These are phyloP conservation scores for Saturnia pavonia DNA, from an alignment of 2,888 invertebrate genomes.

Conservation along the genomic window DNA sequence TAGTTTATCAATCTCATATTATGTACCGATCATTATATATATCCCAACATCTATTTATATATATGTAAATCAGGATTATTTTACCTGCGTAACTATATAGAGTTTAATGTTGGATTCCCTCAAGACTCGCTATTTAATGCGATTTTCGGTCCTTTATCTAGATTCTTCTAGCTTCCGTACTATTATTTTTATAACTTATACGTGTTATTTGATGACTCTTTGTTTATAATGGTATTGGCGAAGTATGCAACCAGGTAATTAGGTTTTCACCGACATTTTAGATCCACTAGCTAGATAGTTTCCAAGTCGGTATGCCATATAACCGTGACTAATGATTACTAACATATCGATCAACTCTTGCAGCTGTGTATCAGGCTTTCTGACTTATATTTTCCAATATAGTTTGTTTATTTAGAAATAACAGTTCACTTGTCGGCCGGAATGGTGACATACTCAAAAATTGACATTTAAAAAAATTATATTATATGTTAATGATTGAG, in stretches of 20 bases:
- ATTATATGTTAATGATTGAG: too few relatives aligned
- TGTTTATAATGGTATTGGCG: slow-evolving; percentile 16
- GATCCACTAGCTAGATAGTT: slow-evolving; percentile 53
- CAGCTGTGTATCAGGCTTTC: not conserved
- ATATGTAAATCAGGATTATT: too few relatives aligned
- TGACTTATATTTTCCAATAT: not conserved
- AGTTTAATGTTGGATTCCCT: too few relatives aligned
- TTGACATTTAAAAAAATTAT: too few relatives aligned
- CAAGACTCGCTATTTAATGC: too few relatives aligned
- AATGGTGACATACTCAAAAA: not conserved
- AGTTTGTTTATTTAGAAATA: not conserved
- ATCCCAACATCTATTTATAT: too few relatives aligned
- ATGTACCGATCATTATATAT: too few relatives aligned
- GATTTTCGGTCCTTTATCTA: too few relatives aligned
- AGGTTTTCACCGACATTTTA: slow-evolving; percentile 60
- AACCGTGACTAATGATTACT: slow-evolving; percentile 42
- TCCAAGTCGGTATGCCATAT: slow-evolving; percentile 57
- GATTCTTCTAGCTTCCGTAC: too few relatives aligned
- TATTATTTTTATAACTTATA: too few relatives aligned
- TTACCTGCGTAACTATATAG: too few relatives aligned
- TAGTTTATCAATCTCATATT: too few relatives aligned
- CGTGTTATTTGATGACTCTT: not conserved
- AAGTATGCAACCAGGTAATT: slow-evolving; percentile 39
- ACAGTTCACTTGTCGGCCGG: not conserved
- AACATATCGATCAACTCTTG: slow-evolving; percentile 1